phyloP scores from a whole-genome alignment of 2,888 invertebrate genomes.

The Muscina levida region DNA sequence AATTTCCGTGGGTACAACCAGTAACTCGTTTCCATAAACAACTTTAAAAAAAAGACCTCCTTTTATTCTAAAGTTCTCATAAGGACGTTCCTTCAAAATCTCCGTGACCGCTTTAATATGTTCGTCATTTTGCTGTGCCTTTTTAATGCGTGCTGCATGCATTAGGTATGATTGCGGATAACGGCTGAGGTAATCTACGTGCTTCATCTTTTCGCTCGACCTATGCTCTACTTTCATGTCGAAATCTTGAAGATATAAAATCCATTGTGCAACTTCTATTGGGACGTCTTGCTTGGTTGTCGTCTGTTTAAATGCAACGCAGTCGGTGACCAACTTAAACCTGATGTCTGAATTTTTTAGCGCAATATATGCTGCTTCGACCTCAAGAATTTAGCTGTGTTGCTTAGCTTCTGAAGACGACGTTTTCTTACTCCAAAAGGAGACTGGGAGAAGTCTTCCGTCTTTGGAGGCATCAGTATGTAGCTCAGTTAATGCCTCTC shows the following conservation, averaged over 20 bases:
- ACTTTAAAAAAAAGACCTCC: conserved; percentile 50
- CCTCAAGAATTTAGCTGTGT: conserved; percentile 56
- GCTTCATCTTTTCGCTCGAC: conserved; percentile 15
- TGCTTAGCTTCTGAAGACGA: conserved; percentile 34
- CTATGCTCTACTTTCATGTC: conserved; percentile 39
- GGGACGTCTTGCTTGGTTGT: conserved; percentile 61
- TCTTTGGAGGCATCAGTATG: conserved; percentile 63
- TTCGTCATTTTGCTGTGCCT: conserved; percentile 49
- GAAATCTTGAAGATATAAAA: conserved; percentile 51
- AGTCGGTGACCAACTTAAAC: conserved; percentile 55
- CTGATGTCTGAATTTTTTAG: conserved; percentile 54
- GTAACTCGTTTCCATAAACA: conserved; percentile 42
- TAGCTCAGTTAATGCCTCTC: conserved; percentile 55
- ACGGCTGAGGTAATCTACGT: conserved; percentile 48
- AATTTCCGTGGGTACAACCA: conserved; percentile 60
- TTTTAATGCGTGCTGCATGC: conserved; percentile 28
- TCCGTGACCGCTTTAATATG: conserved; percentile 48
- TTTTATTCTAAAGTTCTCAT: conserved; percentile 54
- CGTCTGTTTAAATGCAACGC: conserved; percentile 50
- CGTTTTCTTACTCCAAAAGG: conserved; percentile 46
- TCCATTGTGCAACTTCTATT: conserved; percentile 65
- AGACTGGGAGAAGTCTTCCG: conserved; percentile 60
- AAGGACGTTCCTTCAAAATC: conserved; percentile 43
- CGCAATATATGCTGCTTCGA: conserved; percentile 52
- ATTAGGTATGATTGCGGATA: conserved; percentile 21